Base-by-base conservation (phyloP, 2,113 vertebrate species). In the Rhadina sibilatrix region DNA sequence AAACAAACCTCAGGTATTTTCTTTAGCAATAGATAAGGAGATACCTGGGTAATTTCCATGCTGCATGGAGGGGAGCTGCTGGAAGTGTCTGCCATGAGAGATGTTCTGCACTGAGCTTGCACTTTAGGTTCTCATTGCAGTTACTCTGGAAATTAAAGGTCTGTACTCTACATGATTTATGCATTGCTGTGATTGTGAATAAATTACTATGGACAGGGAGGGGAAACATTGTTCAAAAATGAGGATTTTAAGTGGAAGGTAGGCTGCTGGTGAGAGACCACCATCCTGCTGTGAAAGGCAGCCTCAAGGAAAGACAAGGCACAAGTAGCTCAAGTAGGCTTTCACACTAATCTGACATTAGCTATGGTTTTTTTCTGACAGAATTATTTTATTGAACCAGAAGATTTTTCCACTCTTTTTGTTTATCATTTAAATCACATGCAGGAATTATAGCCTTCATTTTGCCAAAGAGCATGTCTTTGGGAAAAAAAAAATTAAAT, bases 341-440 rank as follows among this genome's bases (percentile, higher is more conserved):
- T 83, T 83, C 56, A 74, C 44, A 15, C 47, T 83, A 94, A 85
- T 77, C 42, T 80, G 64, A 94, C 17, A 65, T 85, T 93, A 90
- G 71, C 35, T 94, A 59, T 46, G 63, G 31, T 93, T 95, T 87
- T 87, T 38, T 46, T 74, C 66, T 85, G 82, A 50, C 46, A 77
- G 54, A 91, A 76, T 65, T 64, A 69, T 82, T 79, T 64, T 76
- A 85, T 37, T 91, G 72, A 84, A 57, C 17, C 35, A 75, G 66
- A 31, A 78, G 13, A 53, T 33, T 10, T 5, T 8, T 1, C 1
- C 4, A 7, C 6, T 8, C 0, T 19, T 75, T 82, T 69, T 79
- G 49, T 84, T 94, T 85, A 80, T 94, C 54, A 59, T 85, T 93
- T 90, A 85, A 93, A 74, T 93, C 37, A 40, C 15, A 74, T 54